Base-by-base conservation (phyloP, 2,113 vertebrate species). In the Ivindomyrus marchei region DNA sequence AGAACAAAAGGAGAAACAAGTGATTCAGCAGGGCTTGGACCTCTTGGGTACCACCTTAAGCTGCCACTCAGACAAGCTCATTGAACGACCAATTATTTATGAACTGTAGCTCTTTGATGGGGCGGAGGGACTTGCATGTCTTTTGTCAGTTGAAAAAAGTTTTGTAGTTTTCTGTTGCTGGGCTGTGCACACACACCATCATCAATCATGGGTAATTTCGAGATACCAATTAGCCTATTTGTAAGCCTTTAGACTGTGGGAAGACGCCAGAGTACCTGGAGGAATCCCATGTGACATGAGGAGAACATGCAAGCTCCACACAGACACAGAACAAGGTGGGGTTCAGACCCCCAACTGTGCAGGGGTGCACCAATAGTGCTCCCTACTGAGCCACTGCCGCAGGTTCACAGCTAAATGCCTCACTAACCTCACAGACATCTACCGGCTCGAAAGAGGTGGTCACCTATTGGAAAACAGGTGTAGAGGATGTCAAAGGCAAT, bases 11-110 rank as follows among this genome's bases (percentile, higher is more conserved):
- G 24, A 74, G 49, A 85, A 49, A 15, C 39, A 17, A 24, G 4
- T 88, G 87, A 77, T 88, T 88, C 90, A 88, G 6, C 86, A 90
- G 39, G n/a, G 86, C 31, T 45, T n/a, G 7, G 46, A 11, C 45
- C 46, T 50, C 84, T 49, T 27, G 62, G 36, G 74, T 19, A 17
- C 13, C 74, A 88, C 42, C 77, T 85, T 85, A 27, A 62, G 42
- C 80, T 85, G 39, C 39, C 53, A 62, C 80, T 10, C 89, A n/a
- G 52, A 56, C 70, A 31, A 49, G 49, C 19, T 80, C 13, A 42
- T 24, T 15, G 53, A 58, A 85, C 5, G 27, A 3, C 42, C 49
- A 86, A 8, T 86, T 90, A 86, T 42, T 90, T 85, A 85, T 85
- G 89, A 45, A 66, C 39, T 66, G 36, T 13, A 83, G 49, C 11